phyloP scores from a whole-genome alignment of 64 coral and sea anemone species.

The Platygyra sinensis region DNA sequence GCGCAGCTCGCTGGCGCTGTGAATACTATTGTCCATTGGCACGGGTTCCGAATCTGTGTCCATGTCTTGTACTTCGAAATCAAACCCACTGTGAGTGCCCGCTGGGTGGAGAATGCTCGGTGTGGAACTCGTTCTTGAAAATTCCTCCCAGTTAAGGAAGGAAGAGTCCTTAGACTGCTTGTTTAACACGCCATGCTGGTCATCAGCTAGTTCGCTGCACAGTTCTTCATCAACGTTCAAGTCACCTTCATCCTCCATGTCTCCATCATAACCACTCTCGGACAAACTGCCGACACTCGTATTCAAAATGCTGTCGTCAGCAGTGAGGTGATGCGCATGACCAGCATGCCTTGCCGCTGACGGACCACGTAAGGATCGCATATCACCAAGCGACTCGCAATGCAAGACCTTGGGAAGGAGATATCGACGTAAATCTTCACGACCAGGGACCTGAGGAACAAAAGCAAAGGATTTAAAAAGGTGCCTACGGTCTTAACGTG shows the following conservation, averaged over 20 bases:
- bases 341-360: background rate
- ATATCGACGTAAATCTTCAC: conserved; percentile 47
- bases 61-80: conserved; percentile 69
- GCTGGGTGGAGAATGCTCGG: conserved; percentile 80
- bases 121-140: conserved; percentile 69
- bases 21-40: conserved; percentile 55
- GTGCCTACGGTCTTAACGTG: too few relatives aligned
- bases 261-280: conserved; percentile 90
- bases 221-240: conserved; percentile 55
- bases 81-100: conserved; percentile 31
- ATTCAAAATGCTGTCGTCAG: conserved; percentile 68
- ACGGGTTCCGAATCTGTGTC: conserved; percentile 78
- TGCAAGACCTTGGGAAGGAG: conserved; percentile 27
- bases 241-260: conserved; percentile 89
- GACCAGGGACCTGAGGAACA: conserved; percentile 34
- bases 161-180: conserved; percentile 78
- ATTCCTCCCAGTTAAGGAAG: conserved; percentile 76
- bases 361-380: background rate
- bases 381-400: background rate
- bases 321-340: background rate
- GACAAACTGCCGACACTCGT: conserved; percentile 74
- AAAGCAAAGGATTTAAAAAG: background rate
- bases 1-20: conserved; percentile 59
- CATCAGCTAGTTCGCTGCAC: conserved; percentile 36
- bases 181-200: conserved; percentile 62